These are phyloP conservation scores for Phrynocephalus versicolor DNA, from an alignment of 2,113 vertebrate species.

Conservation along the genomic window DNA sequence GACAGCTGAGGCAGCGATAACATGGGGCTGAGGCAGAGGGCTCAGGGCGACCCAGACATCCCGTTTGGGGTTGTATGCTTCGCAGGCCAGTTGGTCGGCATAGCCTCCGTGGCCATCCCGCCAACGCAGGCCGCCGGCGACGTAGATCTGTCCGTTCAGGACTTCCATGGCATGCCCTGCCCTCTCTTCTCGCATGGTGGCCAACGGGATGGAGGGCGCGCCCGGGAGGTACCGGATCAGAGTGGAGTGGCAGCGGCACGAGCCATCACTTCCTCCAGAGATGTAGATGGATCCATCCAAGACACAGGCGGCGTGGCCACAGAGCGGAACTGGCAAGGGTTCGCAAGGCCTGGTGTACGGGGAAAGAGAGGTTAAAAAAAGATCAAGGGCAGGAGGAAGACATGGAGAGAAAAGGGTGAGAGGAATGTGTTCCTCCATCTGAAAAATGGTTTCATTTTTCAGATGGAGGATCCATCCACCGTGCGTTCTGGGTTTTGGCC, in stretches of 20 bases:
- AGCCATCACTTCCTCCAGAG: constrained; percentile 72
- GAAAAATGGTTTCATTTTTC: too few species aligned
- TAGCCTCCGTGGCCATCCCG: constrained; percentile 57
- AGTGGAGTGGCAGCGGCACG: constrained; percentile 55
- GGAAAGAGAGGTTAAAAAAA: neutral
- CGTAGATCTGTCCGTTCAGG: constrained; percentile 72
- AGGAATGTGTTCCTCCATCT: too few species aligned
- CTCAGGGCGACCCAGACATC: constrained; percentile 72
- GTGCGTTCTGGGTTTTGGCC: too few species aligned
- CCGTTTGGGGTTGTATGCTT: constrained; percentile 71
- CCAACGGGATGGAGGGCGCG: constrained; percentile 55
- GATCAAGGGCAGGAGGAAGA: neutral
- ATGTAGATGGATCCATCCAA: constrained; percentile 75
- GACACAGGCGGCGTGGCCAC: constrained; percentile 74
- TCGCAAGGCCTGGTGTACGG: constrained; percentile 68
- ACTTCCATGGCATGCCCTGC: constrained; percentile 80
- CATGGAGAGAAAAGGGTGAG: neutral
- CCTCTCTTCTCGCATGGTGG: constrained; percentile 74
- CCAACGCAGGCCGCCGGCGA: constrained; percentile 74
- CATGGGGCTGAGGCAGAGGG: constrained; percentile 76
- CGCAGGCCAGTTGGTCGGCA: constrained; percentile 76
- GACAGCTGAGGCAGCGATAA: constrained; percentile 71
- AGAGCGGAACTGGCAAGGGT: constrained; percentile 71
- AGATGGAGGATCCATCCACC: too few species aligned
- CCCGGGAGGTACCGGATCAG: constrained; percentile 73